Conservation (phyloP, 2,113 vertebrate species). For the Stigmatopora argus region DNA sequence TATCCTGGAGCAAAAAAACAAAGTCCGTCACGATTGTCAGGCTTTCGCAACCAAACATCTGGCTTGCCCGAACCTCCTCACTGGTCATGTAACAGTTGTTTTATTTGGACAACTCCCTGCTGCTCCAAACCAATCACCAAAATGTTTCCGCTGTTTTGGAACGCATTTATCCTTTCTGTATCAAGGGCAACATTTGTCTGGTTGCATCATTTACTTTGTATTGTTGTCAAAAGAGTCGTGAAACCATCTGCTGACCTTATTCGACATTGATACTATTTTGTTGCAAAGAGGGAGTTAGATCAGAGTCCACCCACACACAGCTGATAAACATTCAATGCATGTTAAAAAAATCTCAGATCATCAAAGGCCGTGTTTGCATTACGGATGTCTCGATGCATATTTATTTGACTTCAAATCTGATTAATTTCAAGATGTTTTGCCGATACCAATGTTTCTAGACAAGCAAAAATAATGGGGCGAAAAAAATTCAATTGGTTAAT, state of each 20-base stretch:
- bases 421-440: too few species aligned
- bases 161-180: conserved; percentile 9
- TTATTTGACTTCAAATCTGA: too few species aligned
- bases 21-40: conserved; percentile 49
- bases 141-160: conserved; percentile 43
- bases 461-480: too few species aligned
- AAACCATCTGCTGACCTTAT: neutral
- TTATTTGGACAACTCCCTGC: conserved; percentile 63
- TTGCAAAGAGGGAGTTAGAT: conserved; percentile 16
- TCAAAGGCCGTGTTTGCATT: neutral
- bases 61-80: conserved; percentile 40
- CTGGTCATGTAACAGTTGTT: conserved; percentile 54
- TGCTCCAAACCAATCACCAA: conserved; percentile 38
- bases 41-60: conserved; percentile 64
- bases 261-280: neutral
- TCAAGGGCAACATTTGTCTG: neutral
- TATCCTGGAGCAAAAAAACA: conserved; percentile 25
- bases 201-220: neutral
- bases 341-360: neutral
- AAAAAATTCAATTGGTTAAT: too few species aligned
- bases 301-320: conserved; percentile 20
- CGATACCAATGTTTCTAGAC: too few species aligned
- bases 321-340: conserved; percentile 4
- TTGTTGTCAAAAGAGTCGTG: neutral
- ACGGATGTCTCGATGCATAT: neutral